A percentile compares a stretch with the other conserved stretches of the same genome.
Conservation (phyloP, 2,888 invertebrate genomes). For the Sminthurinus aureus region DNA sequence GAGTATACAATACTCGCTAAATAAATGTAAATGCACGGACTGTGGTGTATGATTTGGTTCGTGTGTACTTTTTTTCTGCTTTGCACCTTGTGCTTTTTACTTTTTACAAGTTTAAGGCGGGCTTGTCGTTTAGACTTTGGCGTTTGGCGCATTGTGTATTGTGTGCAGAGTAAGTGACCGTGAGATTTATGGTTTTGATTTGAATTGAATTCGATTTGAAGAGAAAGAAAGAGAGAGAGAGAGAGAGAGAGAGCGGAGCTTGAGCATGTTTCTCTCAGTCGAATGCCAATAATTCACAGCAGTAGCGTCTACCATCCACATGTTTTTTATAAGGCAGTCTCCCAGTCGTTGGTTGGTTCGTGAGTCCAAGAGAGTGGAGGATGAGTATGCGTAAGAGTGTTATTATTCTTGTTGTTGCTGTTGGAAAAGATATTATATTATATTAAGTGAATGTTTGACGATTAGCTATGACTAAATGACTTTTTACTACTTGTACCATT, state of each 20-base stretch:
- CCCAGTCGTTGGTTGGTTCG: not conserved
- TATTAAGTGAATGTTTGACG: not conserved
- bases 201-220: constrained; percentile 27
- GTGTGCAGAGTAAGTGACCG: constrained; percentile 35
- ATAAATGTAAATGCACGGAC: not conserved
- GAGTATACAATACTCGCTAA: too few species aligned
- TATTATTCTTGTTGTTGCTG: not conserved
- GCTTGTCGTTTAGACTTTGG: not conserved
- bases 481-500: not conserved
- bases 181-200: constrained; percentile 39
- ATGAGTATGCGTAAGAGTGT: too few species aligned
- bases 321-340: not conserved
- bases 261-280: not conserved
- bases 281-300: not conserved
- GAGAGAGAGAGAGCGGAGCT: not conserved
- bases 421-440: not conserved
- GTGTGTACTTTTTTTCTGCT: not conserved
- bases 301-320: not conserved
- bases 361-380: too few species aligned
- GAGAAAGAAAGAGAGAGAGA: not conserved
- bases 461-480: not conserved
- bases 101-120: constrained; percentile 1
- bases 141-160: constrained; percentile 1
- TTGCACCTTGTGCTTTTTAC: constrained; percentile 7
- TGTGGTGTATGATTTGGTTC: not conserved